phyloP scores from a whole-genome alignment of 2,113 vertebrate genomes.

The Amblyopsis rosae region DNA sequence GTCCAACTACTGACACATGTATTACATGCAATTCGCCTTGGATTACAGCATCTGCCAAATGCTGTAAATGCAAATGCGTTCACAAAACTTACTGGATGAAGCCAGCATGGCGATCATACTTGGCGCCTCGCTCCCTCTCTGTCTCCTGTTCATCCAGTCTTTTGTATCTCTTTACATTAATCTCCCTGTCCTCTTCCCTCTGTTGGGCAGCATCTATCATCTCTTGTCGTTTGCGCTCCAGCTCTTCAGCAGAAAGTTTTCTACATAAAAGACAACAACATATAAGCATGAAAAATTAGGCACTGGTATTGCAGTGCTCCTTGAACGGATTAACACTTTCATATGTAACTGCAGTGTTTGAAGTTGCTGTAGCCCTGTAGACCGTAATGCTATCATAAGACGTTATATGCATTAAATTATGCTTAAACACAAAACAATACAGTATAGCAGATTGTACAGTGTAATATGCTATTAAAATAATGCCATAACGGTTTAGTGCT shows the following conservation, averaged over 20 bases:
- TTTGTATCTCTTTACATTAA: constrained; percentile 82
- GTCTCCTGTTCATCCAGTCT: constrained; percentile 84
- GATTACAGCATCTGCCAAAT: too few species aligned
- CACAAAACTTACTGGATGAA: constrained; percentile 89
- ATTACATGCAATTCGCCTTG: too few species aligned
- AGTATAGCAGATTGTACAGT: too few species aligned
- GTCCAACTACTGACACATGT: too few species aligned
- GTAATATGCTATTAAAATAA: too few species aligned
- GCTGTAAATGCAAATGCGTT: neutral
- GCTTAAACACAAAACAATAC: too few species aligned
- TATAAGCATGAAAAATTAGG: neutral
- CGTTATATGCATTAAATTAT: too few species aligned
- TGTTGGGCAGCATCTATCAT: constrained; percentile 93
- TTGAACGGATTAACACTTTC: too few species aligned
- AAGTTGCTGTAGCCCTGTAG: too few species aligned
- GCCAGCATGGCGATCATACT: constrained; percentile 74
- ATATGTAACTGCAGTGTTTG: neutral
- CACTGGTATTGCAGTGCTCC: neutral
- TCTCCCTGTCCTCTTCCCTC: constrained; percentile 86
- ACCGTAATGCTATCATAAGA: too few species aligned
- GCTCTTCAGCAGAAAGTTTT: constrained; percentile 84
- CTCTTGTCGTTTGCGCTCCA: constrained; percentile 84
- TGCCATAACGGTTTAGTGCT: too few species aligned
- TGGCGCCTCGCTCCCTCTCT: constrained; percentile 68
- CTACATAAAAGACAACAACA: constrained; percentile 62